phyloP scores from a whole-genome alignment of 1,140 invertebrate genomes.

The Drosophila auraria region DNA sequence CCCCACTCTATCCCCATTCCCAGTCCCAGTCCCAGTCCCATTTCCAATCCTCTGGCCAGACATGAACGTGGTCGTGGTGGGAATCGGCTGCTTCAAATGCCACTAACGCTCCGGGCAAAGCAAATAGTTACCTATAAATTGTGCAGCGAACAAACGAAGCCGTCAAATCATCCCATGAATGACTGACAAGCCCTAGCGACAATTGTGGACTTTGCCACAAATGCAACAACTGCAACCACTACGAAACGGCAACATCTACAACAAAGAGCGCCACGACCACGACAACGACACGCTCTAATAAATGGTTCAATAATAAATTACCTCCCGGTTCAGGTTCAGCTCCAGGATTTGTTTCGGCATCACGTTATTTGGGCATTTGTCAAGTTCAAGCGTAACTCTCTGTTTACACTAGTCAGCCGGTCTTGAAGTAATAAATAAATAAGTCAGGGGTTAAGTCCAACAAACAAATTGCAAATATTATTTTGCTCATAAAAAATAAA shows the following conservation, averaged over 20 bases:
- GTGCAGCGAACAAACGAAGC: constrained; percentile 59
- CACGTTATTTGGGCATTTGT: constrained; percentile 82
- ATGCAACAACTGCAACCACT: constrained; percentile 7
- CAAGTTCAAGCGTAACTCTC: constrained; percentile 79
- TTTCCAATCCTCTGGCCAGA: constrained; percentile 30
- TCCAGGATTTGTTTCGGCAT: constrained; percentile 64
- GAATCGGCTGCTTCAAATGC: constrained; percentile 74
- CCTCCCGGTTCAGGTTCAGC: constrained; percentile 45
- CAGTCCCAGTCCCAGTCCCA: constrained; percentile 10
- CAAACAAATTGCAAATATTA: neutral
- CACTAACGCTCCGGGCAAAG: constrained; percentile 60
- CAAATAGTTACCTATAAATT: constrained; percentile 72
- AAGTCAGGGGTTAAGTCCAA: neutral
- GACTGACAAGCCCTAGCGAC: constrained; percentile 71
- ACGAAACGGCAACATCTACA: neutral
- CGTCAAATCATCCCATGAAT: constrained; percentile 68
- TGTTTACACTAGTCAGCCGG: constrained; percentile 52
- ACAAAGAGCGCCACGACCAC: constrained; percentile 46
- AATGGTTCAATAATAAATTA: constrained; percentile 82
- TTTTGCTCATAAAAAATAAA: neutral
- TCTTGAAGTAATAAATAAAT: neutral
- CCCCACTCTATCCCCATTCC: constrained; percentile 6
- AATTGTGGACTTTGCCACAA: constrained; percentile 60
- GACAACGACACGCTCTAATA: constrained; percentile 72
- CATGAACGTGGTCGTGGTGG: constrained; percentile 51